A percentile compares a stretch with the other conserved stretches of the same genome.
phyloP scores from a whole-genome alignment of 2,888 invertebrate genomes.

The Heteropelma amictum region DNA sequence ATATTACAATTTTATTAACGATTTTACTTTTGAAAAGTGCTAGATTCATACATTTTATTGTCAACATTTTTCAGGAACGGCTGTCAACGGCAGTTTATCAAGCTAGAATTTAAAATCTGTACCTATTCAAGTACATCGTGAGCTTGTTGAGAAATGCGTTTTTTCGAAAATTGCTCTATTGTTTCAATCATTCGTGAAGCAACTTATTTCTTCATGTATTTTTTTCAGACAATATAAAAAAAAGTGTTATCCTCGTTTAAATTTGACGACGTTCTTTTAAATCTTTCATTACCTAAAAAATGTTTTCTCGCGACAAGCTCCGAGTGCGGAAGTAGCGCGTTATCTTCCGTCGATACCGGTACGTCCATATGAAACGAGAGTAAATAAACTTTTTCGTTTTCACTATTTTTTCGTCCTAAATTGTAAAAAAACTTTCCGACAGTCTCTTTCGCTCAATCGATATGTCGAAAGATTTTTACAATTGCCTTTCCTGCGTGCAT shows the following conservation, averaged over 20 bases:
- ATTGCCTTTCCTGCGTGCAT: too few relatives aligned
- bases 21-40: too few relatives aligned
- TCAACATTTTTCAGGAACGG: too few relatives aligned
- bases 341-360: conserved; percentile 32
- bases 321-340: conserved; percentile 21
- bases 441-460: background rate
- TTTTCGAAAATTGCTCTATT: too few relatives aligned
- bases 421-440: background rate
- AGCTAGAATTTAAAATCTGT: too few relatives aligned
- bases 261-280: background rate
- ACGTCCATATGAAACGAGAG: conserved; percentile 47
- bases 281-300: conserved; percentile 38
- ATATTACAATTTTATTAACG: too few relatives aligned
- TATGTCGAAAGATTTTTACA: too few relatives aligned
- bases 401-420: background rate
- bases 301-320: conserved; percentile 40
- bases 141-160: too few relatives aligned
- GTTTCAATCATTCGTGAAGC: too few relatives aligned
- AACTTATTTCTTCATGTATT: background rate
- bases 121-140: too few relatives aligned
- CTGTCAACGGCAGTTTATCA: too few relatives aligned
- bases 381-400: background rate
- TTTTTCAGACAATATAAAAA: background rate
- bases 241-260: background rate
- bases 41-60: too few relatives aligned